Evolutionary conservation across 2,113 vertebrate species (phyloP).

Genomic region (Philantomba maxwellii): DNA sequence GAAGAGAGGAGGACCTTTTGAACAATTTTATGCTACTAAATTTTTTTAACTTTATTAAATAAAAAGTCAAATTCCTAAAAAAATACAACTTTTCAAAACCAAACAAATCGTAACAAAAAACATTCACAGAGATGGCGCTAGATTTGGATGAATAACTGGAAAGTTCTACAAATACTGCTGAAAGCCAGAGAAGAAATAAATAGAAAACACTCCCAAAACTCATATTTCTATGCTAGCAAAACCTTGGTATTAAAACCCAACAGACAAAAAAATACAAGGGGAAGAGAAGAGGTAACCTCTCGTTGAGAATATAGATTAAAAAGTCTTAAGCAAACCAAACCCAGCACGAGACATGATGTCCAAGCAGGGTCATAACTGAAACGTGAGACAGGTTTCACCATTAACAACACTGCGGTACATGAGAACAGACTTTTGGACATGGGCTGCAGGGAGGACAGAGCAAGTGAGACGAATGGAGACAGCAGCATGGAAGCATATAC

Average conservation of each 20-base stretch:
- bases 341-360: background rate
- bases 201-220: background rate
- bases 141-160: background rate
- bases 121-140: background rate
- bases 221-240: background rate
- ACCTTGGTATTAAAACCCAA: background rate
- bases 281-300: background rate
- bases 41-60: background rate
- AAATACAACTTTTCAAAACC: background rate
- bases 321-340: background rate
- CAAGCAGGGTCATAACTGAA: background rate
- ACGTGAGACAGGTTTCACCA: background rate
- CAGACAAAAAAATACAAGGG: background rate
- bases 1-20: background rate
- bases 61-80: background rate
- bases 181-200: background rate
- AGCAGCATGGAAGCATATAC: background rate
- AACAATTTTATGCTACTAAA: background rate
- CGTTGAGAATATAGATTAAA: background rate
- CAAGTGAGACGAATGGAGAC: background rate
- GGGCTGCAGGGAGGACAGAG: background rate
- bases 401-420: fast-evolving
- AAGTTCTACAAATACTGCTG: background rate
- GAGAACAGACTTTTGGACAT: background rate
- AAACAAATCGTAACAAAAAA: background rate